phyloP scores from a whole-genome alignment of 2,888 invertebrate genomes.

The Fabriciana adippe region DNA sequence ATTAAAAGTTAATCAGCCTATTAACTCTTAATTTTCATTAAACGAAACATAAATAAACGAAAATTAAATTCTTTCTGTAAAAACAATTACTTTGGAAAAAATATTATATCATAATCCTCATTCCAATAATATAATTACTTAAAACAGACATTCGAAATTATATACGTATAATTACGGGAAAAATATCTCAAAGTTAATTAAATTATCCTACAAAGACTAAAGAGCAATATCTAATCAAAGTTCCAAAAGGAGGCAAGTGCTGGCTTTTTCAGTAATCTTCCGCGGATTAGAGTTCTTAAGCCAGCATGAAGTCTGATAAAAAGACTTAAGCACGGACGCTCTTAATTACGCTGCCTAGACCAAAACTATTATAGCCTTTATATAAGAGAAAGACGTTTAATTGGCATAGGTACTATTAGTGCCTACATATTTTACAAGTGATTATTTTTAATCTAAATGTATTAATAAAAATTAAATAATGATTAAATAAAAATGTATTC shows the following conservation, averaged over 20 bases:
- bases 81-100: too few relatives aligned
- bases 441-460: neutral
- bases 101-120: too few relatives aligned
- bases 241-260: slow-evolving; percentile 15
- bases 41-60: too few relatives aligned
- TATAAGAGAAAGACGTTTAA: slow-evolving; percentile 3
- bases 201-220: neutral
- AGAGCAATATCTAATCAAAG: slow-evolving; percentile 5
- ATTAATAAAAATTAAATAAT: neutral
- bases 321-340: slow-evolving; percentile 25
- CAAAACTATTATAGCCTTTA: slow-evolving; percentile 9
- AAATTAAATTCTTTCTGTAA: too few relatives aligned
- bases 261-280: slow-evolving; percentile 21
- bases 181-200: neutral
- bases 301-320: slow-evolving; percentile 26
- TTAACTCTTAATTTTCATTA: too few relatives aligned
- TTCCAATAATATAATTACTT: too few relatives aligned
- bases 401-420: neutral
- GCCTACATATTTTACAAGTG: neutral
- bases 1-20: too few relatives aligned
- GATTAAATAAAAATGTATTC: too few relatives aligned
- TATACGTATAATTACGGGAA: neutral
- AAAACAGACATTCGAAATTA: too few relatives aligned
- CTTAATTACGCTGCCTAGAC: slow-evolving; percentile 21
- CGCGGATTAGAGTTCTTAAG: slow-evolving; percentile 25